phyloP scores from a whole-genome alignment of 2,113 vertebrate genomes.

The Sinocyclocheilus anophthalmus region DNA sequence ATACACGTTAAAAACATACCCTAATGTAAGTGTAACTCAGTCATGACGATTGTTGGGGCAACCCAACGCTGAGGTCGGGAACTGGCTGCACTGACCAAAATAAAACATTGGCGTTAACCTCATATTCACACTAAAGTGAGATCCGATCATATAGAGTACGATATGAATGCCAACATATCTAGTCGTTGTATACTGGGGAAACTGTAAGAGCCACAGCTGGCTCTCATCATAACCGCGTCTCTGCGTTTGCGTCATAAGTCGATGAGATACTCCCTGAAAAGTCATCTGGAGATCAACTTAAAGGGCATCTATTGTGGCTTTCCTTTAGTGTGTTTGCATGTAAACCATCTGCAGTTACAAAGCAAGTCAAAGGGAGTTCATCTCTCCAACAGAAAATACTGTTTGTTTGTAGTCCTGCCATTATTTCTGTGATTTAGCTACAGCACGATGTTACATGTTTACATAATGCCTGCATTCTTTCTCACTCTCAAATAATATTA shows the following conservation, averaged over 20 bases:
- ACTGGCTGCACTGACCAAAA: background rate
- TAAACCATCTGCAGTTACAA: background rate
- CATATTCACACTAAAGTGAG: background rate
- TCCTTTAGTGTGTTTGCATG: background rate
- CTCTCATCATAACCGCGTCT: slow-evolving; percentile 36
- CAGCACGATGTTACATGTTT: no score
- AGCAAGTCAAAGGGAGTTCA: no score
- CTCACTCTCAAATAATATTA: no score
- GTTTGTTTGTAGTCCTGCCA: no score
- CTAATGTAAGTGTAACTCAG: background rate
- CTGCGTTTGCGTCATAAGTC: slow-evolving; percentile 37
- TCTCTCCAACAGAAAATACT: no score
- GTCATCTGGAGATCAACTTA: slow-evolving; percentile 16
- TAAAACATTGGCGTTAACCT: slow-evolving; percentile 6
- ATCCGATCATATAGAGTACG: background rate
- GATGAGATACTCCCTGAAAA: slow-evolving; percentile 32
- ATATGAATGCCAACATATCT: background rate
- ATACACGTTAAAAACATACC: background rate
- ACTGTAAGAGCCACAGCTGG: slow-evolving; percentile 39
- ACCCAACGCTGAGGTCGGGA: background rate
- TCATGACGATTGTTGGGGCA: background rate
- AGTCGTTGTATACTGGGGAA: background rate
- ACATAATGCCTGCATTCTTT: no score
- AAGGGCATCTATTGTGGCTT: background rate
- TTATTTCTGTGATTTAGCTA: no score